A percentile compares a stretch with the other conserved stretches of the same genome.
phyloP scores from a whole-genome alignment of 2,113 vertebrate species.

The Ammospiza nelsoni region DNA sequence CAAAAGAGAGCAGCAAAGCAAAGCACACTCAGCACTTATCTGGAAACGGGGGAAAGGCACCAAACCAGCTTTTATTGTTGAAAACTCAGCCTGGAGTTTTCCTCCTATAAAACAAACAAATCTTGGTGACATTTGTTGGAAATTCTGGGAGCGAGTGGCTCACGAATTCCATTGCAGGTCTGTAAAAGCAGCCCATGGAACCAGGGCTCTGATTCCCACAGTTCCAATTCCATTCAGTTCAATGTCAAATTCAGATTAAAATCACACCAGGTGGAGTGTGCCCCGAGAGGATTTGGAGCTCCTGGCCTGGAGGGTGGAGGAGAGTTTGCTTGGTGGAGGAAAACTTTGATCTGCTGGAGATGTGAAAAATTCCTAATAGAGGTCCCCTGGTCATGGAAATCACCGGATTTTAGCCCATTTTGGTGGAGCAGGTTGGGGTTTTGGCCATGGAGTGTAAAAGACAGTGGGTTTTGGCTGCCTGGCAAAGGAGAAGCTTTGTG shows the following conservation, averaged over 20 bases:
- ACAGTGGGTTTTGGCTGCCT: neutral
- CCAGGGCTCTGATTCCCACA: slow-evolving; percentile 1
- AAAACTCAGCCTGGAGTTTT: slow-evolving; percentile 41
- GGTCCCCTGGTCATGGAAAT: neutral
- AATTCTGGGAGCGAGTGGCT: slow-evolving; percentile 39
- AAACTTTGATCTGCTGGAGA: neutral
- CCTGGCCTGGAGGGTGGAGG: neutral
- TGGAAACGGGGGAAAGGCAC: slow-evolving; percentile 7
- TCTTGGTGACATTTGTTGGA: slow-evolving; percentile 57
- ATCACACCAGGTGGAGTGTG: neutral
- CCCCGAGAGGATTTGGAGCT: neutral
- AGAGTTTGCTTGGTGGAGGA: neutral
- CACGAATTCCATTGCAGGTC: slow-evolving; percentile 59
- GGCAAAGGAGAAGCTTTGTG: neutral
- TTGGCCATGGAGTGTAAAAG: neutral
- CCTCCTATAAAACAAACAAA: slow-evolving; percentile 34
- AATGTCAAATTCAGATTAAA: slow-evolving; percentile 8
- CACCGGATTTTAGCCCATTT: neutral
- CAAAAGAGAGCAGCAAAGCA: slow-evolving; percentile 44
- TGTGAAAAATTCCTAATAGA: neutral
- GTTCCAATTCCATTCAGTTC: neutral
- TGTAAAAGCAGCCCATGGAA: slow-evolving; percentile 50
- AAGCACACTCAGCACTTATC: slow-evolving; percentile 49
- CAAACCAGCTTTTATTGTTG: slow-evolving; percentile 52
- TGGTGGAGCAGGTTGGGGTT: neutral